Conservation (phyloP, 2,888 invertebrate species). For the Vannuccia rotundouncinata region DNA sequence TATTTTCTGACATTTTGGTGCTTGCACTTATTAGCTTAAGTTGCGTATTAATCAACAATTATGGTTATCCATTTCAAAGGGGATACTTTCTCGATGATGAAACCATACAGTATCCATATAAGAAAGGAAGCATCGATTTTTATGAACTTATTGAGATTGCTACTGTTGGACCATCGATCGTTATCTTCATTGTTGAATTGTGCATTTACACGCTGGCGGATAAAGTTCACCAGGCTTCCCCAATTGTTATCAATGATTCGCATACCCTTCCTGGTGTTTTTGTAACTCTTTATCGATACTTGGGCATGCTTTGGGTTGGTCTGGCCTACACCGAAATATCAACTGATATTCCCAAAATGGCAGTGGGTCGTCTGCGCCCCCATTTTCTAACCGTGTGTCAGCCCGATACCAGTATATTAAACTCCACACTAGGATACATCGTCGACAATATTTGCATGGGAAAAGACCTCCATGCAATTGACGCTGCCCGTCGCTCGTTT, state of each 20-base stretch:
- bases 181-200: neutral
- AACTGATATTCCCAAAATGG: slow-evolving; percentile 87
- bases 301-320: slow-evolving; percentile 76
- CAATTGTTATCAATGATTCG: neutral
- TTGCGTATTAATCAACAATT: slow-evolving; percentile 27
- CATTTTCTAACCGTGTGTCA: slow-evolving; percentile 84
- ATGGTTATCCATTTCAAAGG: slow-evolving; percentile 56
- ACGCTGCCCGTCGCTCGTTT: neutral
- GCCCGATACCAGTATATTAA: slow-evolving; percentile 59
- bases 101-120: slow-evolving; percentile 77
- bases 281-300: slow-evolving; percentile 34
- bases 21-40: neutral
- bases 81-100: slow-evolving; percentile 96
- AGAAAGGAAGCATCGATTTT: slow-evolving; percentile 57
- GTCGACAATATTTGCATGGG: neutral
- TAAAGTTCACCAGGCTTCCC: neutral
- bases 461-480: neutral
- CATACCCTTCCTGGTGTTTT: slow-evolving; percentile 29
- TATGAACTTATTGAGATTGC: neutral
- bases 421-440: slow-evolving; percentile 41
- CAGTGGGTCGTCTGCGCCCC: slow-evolving; percentile 82
- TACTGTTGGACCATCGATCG: neutral
- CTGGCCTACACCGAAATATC: slow-evolving; percentile 74
- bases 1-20: neutral
- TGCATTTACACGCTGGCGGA: neutral